These are phyloP conservation scores for Oxyruncus cristatus DNA, from an alignment of 2,113 vertebrate genomes.

Conservation along the genomic window DNA sequence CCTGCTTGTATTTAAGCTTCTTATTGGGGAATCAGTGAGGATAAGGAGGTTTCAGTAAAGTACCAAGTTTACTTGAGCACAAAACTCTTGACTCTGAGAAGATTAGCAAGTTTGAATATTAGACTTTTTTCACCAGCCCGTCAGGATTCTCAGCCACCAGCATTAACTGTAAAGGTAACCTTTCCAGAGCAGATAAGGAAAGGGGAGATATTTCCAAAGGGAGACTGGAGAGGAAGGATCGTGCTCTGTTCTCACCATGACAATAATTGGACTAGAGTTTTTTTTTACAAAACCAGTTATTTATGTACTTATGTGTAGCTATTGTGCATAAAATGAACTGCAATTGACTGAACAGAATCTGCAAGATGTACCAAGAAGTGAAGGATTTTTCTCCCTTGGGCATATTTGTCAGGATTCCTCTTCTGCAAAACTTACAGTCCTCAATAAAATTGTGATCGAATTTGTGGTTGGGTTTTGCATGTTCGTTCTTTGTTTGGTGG, in stretches of 20 bases:
- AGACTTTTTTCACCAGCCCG: background rate
- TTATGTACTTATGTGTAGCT: background rate
- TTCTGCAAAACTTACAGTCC: accelerated
- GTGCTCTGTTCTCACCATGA: background rate
- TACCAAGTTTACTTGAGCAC: background rate
- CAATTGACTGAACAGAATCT: background rate
- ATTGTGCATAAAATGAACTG: background rate
- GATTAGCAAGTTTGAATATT: background rate
- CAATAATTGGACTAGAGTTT: background rate
- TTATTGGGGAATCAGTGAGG: slow-evolving; percentile 6
- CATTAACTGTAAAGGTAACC: background rate
- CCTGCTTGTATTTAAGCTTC: slow-evolving; percentile 26
- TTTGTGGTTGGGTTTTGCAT: background rate
- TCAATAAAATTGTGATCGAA: background rate
- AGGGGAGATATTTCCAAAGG: background rate
- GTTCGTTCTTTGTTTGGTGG: background rate
- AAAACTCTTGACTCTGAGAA: background rate
- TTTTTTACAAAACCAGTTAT: background rate
- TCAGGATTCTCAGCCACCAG: background rate
- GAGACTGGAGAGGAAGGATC: background rate
- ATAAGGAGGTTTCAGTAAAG: slow-evolving; percentile 21
- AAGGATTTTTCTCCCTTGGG: background rate
- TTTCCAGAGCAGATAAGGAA: background rate
- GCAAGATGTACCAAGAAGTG: background rate
- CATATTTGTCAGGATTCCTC: background rate